These are phyloP conservation scores for Cantharis nigra DNA, from an alignment of 2,888 invertebrate species.

Conservation along the genomic window DNA sequence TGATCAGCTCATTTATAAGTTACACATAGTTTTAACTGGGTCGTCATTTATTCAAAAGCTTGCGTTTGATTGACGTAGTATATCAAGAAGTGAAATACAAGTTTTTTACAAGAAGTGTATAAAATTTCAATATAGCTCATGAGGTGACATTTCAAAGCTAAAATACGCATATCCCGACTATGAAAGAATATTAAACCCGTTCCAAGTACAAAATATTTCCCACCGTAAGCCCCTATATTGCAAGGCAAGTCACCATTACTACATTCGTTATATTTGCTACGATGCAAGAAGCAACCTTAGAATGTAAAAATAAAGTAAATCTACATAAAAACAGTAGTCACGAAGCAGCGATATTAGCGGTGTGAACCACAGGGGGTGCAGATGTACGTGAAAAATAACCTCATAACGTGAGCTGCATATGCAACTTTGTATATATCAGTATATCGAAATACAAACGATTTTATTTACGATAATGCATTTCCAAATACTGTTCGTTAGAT, in stretches of 20 bases:
- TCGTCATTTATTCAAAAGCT: neutral
- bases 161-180: neutral
- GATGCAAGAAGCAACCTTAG: constrained; percentile 28
- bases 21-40: neutral
- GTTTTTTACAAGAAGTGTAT: neutral
- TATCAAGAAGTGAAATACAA: neutral
- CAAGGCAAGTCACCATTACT: constrained; percentile 21
- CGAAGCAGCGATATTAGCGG: constrained; percentile 40
- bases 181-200: constrained; percentile 10
- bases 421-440: constrained; percentile 15
- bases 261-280: constrained; percentile 20
- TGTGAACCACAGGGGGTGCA: constrained; percentile 38
- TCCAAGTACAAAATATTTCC: constrained; percentile 15
- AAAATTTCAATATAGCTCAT: neutral
- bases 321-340: constrained; percentile 41
- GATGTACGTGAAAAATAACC: constrained; percentile 43
- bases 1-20: neutral
- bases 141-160: neutral
- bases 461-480: constrained; percentile 2
- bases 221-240: constrained; percentile 12
- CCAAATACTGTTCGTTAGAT: neutral
- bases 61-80: neutral
- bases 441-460: constrained; percentile 3
- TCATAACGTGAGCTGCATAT: constrained; percentile 40
- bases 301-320: constrained; percentile 40